A percentile compares a stretch with the other conserved stretches of the same genome.
phyloP scores from a whole-genome alignment of 2,888 invertebrate genomes.

The Lasioglossum calceatum region DNA sequence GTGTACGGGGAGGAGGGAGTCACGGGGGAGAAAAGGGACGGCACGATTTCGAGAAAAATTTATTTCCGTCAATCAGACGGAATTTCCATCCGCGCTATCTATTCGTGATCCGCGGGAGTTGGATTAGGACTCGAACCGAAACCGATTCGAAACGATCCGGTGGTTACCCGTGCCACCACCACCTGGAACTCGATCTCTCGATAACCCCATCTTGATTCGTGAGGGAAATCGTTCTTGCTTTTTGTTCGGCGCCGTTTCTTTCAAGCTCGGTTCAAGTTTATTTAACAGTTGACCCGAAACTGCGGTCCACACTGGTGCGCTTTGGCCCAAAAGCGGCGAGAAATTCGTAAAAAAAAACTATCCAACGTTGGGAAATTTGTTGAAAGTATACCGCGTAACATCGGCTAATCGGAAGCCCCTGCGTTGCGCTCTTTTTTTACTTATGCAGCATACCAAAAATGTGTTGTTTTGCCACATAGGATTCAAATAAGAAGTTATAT shows the following conservation, averaged over 20 bases:
- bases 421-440: no score
- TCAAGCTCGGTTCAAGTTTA: not conserved
- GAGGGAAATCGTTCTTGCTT: slow-evolving; percentile 12
- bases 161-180: not conserved
- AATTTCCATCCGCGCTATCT: slow-evolving; percentile 23
- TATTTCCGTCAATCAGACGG: slow-evolving; percentile 26
- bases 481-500: no score
- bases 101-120: slow-evolving; percentile 6
- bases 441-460: no score
- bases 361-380: no score
- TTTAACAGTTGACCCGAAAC: slow-evolving; percentile 29
- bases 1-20: not conserved
- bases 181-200: slow-evolving; percentile 21
- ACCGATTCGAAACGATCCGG: slow-evolving; percentile 38
- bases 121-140: slow-evolving; percentile 23
- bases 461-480: no score
- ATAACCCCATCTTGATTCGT: slow-evolving; percentile 32
- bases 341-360: no score
- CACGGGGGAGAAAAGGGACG: not conserved
- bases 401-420: no score
- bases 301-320: slow-evolving; percentile 21
- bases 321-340: not conserved
- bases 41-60: slow-evolving; percentile 35
- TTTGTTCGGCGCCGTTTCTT: not conserved
- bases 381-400: no score